A percentile compares a stretch with the other conserved stretches of the same genome.
Conservation (phyloP, 1,140 invertebrate genomes). For the Drosophila repleta region DNA sequence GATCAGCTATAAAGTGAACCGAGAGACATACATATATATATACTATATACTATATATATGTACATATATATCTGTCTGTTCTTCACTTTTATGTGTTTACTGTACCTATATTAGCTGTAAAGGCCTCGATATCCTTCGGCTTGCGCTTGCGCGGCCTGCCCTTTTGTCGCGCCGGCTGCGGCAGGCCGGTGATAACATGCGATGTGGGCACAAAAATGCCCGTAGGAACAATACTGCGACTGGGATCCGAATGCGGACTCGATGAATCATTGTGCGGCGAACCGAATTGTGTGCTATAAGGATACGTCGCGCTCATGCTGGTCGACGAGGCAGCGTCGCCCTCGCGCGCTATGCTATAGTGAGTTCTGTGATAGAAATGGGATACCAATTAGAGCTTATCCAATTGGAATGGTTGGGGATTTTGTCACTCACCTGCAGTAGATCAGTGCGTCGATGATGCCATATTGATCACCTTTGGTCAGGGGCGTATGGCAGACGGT, state of each 20-base stretch:
- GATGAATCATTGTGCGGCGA: constrained; percentile 82
- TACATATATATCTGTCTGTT: neutral
- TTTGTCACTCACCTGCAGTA: constrained; percentile 87
- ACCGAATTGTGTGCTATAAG: constrained; percentile 83
- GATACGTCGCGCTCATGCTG: constrained; percentile 87
- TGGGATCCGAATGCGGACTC: constrained; percentile 81
- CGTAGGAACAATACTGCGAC: constrained; percentile 83
- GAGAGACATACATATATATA: neutral
- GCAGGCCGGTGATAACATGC: constrained; percentile 84
- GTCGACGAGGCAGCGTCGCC: constrained; percentile 87
- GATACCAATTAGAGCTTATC: neutral
- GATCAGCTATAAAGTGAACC: constrained; percentile 53
- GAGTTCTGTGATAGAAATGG: constrained; percentile 85
- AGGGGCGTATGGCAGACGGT: constrained; percentile 93
- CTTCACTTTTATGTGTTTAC: constrained; percentile 54
- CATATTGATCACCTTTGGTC: constrained; percentile 96
- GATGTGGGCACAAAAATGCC: constrained; percentile 81
- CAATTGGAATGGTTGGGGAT: neutral
- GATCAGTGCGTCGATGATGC: constrained; percentile 93
- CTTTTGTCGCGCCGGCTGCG: constrained; percentile 91
- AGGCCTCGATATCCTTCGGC: constrained; percentile 92
- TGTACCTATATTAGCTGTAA: constrained; percentile 90
- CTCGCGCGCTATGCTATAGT: constrained; percentile 90
- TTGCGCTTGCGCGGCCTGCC: constrained; percentile 96
- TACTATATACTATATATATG: neutral